Base-by-base conservation (phyloP, 2,797 vertebrate species). In the Anguilla megastoma region DNA sequence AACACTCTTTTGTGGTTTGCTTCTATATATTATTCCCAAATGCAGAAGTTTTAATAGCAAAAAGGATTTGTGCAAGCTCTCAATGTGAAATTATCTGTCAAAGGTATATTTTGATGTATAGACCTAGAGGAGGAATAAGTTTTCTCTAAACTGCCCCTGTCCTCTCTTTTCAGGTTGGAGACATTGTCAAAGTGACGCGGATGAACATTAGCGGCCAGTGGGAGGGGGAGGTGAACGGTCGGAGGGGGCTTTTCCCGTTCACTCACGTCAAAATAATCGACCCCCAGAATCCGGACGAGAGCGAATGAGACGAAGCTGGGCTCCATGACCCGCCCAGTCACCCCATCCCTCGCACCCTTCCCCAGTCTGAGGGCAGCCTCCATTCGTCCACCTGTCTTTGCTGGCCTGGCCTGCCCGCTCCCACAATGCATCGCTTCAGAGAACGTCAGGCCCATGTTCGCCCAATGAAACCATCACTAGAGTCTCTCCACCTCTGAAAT, bases 171-270 rank as follows among this genome's bases (percentile, higher is more conserved):
- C 95, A 99, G 99, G 98, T 99, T 30, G 99, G 99, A 6, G 99
- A 99, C 88, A 93, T 99, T 10, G 98, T 99, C 93, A 99, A 97
- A 95, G 98, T 99, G 21, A 98, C 97, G 0, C 95, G 98, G 93
- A 99, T 99, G 99, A 99, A 99, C 91, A 99, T 99, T 94, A 99
- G 97, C 0, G 99, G 99, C 83, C 99, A 99, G 91, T 99, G 99
- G 99, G 98, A 99, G 95, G 99, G 99, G 0, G 98, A 99, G 93
- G 98, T 99, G 91, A 99, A 99, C 2, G 98, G 98, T 58, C 96
- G 99, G 2, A 96, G 97, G 93, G 99, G 99, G 91, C 97, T 99
- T 90, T 99, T 99, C 93, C 99, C 99, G 0, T 99, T 99, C 94
- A 99, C 98, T 0, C 98, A 99, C 0, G 99, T 99, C 93, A 98